phyloP scores from a whole-genome alignment of 1,140 invertebrate genomes.

The Diachasmimorpha longicaudata region DNA sequence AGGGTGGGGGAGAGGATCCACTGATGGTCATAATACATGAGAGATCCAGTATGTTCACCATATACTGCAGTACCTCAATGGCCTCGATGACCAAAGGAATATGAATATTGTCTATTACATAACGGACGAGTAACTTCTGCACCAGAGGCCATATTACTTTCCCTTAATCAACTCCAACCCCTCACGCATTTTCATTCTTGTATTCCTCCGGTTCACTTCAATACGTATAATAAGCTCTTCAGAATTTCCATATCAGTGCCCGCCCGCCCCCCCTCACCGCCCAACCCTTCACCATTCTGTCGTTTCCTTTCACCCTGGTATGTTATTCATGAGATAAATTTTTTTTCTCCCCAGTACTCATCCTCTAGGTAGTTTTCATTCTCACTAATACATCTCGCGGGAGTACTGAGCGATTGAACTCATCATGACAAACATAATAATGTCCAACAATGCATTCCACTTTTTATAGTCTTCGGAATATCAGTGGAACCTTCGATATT shows the following conservation, averaged over 20 bases:
- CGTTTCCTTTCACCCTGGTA: constrained; percentile 14
- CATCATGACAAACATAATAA: not conserved
- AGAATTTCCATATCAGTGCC: constrained; percentile 26
- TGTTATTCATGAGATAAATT: constrained; percentile 19
- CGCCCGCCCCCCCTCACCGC: too few species aligned
- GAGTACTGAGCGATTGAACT: not conserved
- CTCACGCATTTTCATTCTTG: not conserved
- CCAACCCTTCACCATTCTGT: too few species aligned
- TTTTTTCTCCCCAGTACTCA: not conserved
- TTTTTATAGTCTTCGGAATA: not conserved
- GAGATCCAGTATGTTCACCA: constrained; percentile 30
- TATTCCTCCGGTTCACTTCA: not conserved
- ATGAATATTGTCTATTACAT: constrained; percentile 38
- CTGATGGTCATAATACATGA: constrained; percentile 42
- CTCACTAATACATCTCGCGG: not conserved
- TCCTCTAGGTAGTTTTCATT: not conserved
- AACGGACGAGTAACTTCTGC: not conserved
- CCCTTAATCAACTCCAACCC: constrained; percentile 12
- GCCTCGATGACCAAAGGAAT: constrained; percentile 35
- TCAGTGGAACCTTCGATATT: not conserved
- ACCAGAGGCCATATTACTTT: constrained; percentile 17
- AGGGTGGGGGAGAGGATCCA: too few species aligned
- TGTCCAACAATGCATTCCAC: not conserved
- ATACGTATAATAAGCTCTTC: constrained; percentile 26
- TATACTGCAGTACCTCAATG: constrained; percentile 36